Evolutionary conservation across 2,113 vertebrate genomes (phyloP), one percentile per base, ranked within the genome.

Genomic region (Numenius arquata): DNA sequence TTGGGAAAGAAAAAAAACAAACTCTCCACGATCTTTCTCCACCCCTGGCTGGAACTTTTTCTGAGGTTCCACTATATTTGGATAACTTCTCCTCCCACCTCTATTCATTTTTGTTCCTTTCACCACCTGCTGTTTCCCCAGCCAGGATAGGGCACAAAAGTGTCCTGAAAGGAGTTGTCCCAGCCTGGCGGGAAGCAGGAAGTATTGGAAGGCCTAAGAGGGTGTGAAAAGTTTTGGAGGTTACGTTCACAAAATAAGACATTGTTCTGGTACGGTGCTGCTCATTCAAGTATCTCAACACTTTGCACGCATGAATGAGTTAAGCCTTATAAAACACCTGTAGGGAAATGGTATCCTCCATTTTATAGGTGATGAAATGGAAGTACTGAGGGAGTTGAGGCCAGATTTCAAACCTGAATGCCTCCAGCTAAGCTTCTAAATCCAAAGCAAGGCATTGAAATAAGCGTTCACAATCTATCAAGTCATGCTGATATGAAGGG

Each of bases 291-390:
- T 95, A 63, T 91, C 96, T 96, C 95, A 96, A 94, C 87, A 79
- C 81, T 96, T 89, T 56, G 70, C 92, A 95, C 1, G 5, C 66
- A 73, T 79, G 92, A 92, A 58, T 91, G 87, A 96, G 81, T 91
- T 82, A 89, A 95, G 32, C 62, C 58, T 87, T 93, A 89, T 84
- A 89, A 93, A 94, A 78, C 77, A 96, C 80, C 92, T 95, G 83
- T 89, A 82, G 77, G 83, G 77, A 96, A 96, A 93, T 29, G 53
- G 23, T 45, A 79, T 95, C 74, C 53, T 85, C 86, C 74, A 79
- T 79, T 94, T 88, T 88, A 95, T 62, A 66, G 81, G 91, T 91
- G 92, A 82, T 95, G 96, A 96, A 97, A 92, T 93, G n/a, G 77
- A 91, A 89, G 84, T 73, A 62, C 56, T 76, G 77, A 89, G 38